Evolutionary conservation across 2,113 vertebrate genomes (phyloP), one percentile per base, ranked within the genome.

Genomic region (Numenius arquata): DNA sequence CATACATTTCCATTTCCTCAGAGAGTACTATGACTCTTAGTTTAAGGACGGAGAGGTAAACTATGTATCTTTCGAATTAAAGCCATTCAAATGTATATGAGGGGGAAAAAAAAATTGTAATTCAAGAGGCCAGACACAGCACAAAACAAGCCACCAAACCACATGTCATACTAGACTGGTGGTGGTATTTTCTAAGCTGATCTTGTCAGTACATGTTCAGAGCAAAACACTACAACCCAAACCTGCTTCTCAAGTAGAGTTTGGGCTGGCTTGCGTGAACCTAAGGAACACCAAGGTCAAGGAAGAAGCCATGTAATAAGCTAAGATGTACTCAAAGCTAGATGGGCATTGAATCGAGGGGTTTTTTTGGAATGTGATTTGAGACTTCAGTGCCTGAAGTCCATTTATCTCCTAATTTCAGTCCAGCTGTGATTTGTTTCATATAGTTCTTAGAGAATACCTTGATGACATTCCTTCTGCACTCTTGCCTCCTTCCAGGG

Each of bases 211-310:
- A 90, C 79, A 32, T 5, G 63, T 71, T 45, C 67, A 17, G n/a
- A 90, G 30, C 12, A 73, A 77, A 18, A 58, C 2, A 34, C 6
- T 80, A 66, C 38, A 93, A 77, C 41, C 36, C 67, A 83, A 95
- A 92, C 50, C 77, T 73, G 75, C 38, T 95, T 66, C 76, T 86
- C 83, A 71, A 43, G 53, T 83, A 88, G 55, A 48, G n/a, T 58
- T 2, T 71, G 41, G 32, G 10, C 15, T 86, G 75, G 55, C 8
- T 55, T 78, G 29, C n/a, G n/a, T 2, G 15, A 87, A 77, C 41
- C 55, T 41, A 53, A 71, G 23, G 19, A 72, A 91, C 18, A 85
- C 12, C 12, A 47, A 62, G 26, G 48, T 38, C 58, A 85, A 70
- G 55, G 73, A 36, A 73, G 53, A 73, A 27, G n/a, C 68, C 3